Conservation (phyloP, 2,113 vertebrate genomes). For the Lipophrys pholis region DNA sequence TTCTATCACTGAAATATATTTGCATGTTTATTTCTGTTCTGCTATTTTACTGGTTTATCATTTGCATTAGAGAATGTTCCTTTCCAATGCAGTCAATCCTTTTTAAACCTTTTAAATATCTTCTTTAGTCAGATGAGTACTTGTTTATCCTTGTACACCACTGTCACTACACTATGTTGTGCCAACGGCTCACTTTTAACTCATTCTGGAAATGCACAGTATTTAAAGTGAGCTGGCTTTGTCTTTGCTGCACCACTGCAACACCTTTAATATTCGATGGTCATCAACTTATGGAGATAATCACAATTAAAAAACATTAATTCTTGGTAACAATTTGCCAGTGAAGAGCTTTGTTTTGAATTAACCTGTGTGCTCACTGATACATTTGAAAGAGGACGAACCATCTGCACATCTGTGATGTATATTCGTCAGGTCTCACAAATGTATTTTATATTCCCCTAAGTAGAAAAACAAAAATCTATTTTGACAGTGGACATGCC, state of each 20-base stretch:
- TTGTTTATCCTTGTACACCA: background rate
- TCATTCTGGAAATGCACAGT: background rate
- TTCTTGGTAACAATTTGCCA: background rate
- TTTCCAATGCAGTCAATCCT: background rate
- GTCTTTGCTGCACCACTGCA: background rate
- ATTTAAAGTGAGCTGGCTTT: background rate
- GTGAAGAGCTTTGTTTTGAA: background rate
- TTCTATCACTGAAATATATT: background rate
- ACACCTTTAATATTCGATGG: background rate
- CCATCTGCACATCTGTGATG: background rate
- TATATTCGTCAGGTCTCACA: no score
- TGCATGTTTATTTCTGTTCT: background rate
- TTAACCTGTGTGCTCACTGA: background rate
- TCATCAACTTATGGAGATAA: background rate
- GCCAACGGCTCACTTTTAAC: background rate
- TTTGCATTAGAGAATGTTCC: background rate
- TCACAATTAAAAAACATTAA: background rate
- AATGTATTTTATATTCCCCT: conserved; percentile 1
- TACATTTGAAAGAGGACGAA: background rate
- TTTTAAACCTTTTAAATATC: background rate
- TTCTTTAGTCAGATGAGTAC: background rate
- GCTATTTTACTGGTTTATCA: background rate
- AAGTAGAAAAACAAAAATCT: background rate
- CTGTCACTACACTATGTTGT: background rate
- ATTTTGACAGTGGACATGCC: background rate